phyloP scores from a whole-genome alignment of 2,888 invertebrate genomes.

The Stenchaetothrips biformis region DNA sequence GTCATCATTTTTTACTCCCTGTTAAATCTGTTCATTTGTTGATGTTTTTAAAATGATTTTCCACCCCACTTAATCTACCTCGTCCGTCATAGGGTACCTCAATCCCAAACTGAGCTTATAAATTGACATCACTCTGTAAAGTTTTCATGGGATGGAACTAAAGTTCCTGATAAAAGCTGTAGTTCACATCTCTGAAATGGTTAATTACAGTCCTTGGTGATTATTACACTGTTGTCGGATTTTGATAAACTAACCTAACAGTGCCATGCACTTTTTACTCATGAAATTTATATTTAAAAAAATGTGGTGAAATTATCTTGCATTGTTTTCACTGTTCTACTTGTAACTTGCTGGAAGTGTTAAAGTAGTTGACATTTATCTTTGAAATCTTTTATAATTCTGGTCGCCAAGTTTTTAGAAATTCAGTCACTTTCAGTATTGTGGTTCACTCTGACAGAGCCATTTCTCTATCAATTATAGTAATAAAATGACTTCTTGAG shows the following conservation, averaged over 20 bases:
- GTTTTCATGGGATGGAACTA: background rate
- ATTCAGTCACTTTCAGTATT: background rate
- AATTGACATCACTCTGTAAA: slow-evolving; percentile 19
- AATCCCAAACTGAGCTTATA: background rate
- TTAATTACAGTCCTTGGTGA: background rate
- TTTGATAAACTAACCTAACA: slow-evolving; percentile 1
- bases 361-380: slow-evolving; percentile 6
- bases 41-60: slow-evolving; percentile 14
- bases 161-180: background rate
- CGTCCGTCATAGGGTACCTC: background rate
- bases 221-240: background rate
- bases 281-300: background rate
- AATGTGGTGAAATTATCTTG: background rate
- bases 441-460: slow-evolving; percentile 1
- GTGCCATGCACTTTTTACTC: slow-evolving; percentile 22
- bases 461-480: background rate
- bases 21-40: slow-evolving; percentile 19
- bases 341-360: background rate
- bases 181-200: background rate
- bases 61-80: slow-evolving; percentile 21
- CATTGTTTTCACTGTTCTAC: background rate
- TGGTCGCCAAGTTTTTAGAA: slow-evolving; percentile 6
- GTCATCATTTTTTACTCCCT: slow-evolving; percentile 3
- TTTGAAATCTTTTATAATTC: slow-evolving; percentile 14
- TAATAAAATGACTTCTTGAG: background rate